Conservation (phyloP, 2,113 vertebrate genomes). For the Uria lomvia region DNA sequence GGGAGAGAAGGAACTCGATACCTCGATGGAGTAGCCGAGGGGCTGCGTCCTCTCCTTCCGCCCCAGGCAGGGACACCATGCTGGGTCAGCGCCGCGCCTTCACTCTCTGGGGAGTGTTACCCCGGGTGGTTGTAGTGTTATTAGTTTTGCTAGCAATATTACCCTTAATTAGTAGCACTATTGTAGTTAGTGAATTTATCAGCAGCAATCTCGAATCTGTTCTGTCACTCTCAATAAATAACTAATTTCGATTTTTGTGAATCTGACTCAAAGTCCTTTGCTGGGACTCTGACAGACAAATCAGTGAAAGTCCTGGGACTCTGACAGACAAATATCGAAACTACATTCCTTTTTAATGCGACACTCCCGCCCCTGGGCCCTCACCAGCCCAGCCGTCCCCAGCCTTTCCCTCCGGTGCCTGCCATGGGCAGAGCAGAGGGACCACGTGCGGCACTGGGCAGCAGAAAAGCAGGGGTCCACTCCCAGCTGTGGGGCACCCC, state of each 20-base stretch:
- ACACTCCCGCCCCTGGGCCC: no score
- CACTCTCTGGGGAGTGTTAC: neutral
- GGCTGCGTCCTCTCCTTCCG: neutral
- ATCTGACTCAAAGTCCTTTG: neutral
- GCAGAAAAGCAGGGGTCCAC: neutral
- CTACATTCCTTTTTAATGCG: neutral
- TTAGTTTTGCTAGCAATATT: neutral
- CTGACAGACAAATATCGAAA: neutral
- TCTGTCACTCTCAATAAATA: neutral
- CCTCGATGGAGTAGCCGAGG: no score
- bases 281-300: neutral
- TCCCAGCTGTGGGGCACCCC: neutral
- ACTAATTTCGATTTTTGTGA: neutral
- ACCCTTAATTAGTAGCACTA: neutral
- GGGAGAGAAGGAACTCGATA: neutral
- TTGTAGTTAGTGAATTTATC: neutral
- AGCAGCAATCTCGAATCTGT: neutral
- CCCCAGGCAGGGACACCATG: neutral
- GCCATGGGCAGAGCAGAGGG: neutral
- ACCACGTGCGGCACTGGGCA: accelerated
- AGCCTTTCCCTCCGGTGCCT: neutral
- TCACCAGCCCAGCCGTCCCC: accelerated
- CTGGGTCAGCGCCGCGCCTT: neutral
- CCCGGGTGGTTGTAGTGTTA: neutral
- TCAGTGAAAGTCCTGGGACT: neutral